Base-by-base conservation (phyloP, 2,797 vertebrate genomes). In the Chiloscyllium punctatum region DNA sequence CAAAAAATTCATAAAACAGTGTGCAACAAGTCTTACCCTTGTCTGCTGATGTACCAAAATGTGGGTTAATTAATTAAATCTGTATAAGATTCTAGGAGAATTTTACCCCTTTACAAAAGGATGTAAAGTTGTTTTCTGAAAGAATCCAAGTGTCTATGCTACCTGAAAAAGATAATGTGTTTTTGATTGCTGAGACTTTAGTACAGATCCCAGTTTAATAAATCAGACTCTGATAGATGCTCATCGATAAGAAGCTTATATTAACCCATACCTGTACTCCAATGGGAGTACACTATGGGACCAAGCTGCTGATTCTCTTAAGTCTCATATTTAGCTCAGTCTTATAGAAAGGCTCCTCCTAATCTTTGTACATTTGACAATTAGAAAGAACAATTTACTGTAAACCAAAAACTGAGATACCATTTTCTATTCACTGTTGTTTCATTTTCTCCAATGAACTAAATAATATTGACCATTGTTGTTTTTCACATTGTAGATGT, bases 181-280 rank as follows among this genome's bases (percentile, higher is more conserved):
- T 95, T 95, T 69, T 33, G 42, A 77, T 53, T 95, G 27, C 27
- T 53, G 48, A 95, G 25, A 11, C 1, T 74, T 74, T 30, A 13
- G 48, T 53, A 95, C 30, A 4, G 16, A n/a, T n/a, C 30, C 48
- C 27, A 53, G 69, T 5, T 95, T 37, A 33, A 91, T 91, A 91
- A 53, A 74, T 74, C 71, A 53, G 62, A 37, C 42, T 5, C 94
- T 74, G 94, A 72, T 91, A 53, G 30, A 91, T 66, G 66, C 66
- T 91, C 53, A 91, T n/a, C 27, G 33, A 74, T 95, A 74, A 95
- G 71, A 53, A 77, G 94, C 48, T 95, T 95, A 74, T 51, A 72
- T 23, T 53, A 53, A 71, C 71, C 77, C 71, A 53, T 30, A 95
- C 69, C 94, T 95, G 94, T 77, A 77, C 16, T 53, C 71, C 69